A percentile compares a stretch with the other conserved stretches of the same genome.
phyloP scores from a whole-genome alignment of 2,888 invertebrate species.

The Papilio protenor region DNA sequence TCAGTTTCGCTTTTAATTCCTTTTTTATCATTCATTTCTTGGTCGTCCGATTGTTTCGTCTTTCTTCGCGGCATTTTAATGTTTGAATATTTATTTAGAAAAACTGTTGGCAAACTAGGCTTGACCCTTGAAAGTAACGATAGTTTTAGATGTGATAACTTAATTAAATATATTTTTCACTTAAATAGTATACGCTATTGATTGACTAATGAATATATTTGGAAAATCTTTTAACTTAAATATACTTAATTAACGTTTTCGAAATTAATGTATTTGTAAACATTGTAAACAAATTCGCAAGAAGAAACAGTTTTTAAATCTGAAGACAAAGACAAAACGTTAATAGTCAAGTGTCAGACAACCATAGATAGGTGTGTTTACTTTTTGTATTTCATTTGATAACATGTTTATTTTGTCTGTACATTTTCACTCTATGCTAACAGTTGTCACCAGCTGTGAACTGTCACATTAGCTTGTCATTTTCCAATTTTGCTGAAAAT shows the following conservation, averaged over 20 bases:
- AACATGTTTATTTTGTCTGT: neutral
- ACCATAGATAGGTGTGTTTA: neutral
- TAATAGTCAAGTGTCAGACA: neutral
- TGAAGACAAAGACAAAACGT: neutral
- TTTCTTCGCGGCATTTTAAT: conserved; percentile 64
- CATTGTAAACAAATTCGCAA: neutral
- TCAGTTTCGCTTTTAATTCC: conserved; percentile 50
- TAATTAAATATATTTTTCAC: neutral
- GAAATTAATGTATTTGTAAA: neutral
- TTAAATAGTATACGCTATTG: neutral
- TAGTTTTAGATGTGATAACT: neutral
- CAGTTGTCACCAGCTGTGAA: neutral
- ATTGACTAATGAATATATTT: neutral
- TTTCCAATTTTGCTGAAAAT: neutral
- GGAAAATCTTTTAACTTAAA: neutral
- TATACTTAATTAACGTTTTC: neutral
- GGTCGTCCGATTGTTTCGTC: conserved; percentile 47
- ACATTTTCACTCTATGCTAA: neutral
- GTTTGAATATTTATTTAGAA: conserved; percentile 19
- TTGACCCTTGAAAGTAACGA: neutral
- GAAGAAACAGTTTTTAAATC: neutral
- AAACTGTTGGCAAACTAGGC: neutral
- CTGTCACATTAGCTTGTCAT: neutral
- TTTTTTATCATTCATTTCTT: conserved; percentile 25
- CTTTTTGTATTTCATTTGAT: neutral